Base-by-base conservation (phyloP, 2,888 invertebrate genomes). In the Sesia apiformis region DNA sequence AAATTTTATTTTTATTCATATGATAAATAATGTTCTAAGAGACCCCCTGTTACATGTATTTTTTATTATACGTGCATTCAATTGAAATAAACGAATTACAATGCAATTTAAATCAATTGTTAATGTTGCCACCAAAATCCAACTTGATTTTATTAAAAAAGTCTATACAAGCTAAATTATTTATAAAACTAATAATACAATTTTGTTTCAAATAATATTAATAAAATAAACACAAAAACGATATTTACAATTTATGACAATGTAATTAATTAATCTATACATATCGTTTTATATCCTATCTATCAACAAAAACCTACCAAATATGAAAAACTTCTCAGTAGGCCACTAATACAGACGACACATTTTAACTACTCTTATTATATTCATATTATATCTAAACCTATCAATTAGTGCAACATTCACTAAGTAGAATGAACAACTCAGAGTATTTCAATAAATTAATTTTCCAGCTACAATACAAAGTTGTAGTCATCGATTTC, bases 371-470 rank as follows among this genome's bases (percentile, higher is more conserved):
- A 88, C 84, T 75, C 66, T 74, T 82, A 78, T 23, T 23, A 76
- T 82, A 84, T 84, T 78, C 72, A 75, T 82, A 81, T 72, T 78
- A 76, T 78, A 69, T 76, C 82, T 86, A 86, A 67, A 77, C 74
- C 78, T 87, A 86, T 74, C 77, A 23, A 79, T 40, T 23, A 80
- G 87, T 87, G 88, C 87, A 85, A 85, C 84, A 85, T 84, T 86
- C 73, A 78, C 86, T 86, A 86, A 76, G 66, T 76, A 83, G 74
- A 88, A 87, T 77, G 66, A 73, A 85, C 74, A 83, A 86, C 79
- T 83, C 79, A 78, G 83, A 84, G 82, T 83, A 84, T 84, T 83
- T 81, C 64, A 87, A 87, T 88, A 88, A 88, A 85, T 87, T 84
- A 84, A 77, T 79, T 75, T 76, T 77, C 70, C 73, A 78, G 69